These are phyloP conservation scores for Triplophysa yarkandensis DNA, from an alignment of 2,797 vertebrate genomes.

Conservation along the genomic window DNA sequence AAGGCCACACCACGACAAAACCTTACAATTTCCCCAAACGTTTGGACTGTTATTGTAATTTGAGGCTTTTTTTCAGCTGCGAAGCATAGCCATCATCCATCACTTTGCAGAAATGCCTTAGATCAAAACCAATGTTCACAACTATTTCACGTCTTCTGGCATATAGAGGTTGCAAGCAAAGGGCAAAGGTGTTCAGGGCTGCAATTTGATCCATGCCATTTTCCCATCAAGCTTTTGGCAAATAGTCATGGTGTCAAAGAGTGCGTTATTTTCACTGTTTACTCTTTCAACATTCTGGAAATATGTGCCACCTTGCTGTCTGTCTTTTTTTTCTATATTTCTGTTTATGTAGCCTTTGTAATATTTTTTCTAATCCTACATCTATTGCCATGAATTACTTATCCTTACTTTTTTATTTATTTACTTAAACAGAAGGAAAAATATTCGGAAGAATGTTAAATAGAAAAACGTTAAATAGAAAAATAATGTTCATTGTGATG, in stretches of 20 bases:
- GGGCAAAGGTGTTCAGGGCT: conserved; percentile 1
- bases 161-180: conserved; percentile 9
- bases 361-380: too few relatives aligned
- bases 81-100: neutral
- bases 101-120: conserved; percentile 23
- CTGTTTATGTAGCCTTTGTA: too few relatives aligned
- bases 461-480: too few relatives aligned
- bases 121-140: conserved; percentile 12
- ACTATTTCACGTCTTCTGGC: neutral
- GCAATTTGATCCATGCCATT: conserved; percentile 13
- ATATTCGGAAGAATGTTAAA: too few relatives aligned
- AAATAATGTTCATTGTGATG: too few relatives aligned
- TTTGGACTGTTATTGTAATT: conserved; percentile 11
- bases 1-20: neutral
- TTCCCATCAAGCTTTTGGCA: conserved; percentile 14
- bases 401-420: too few relatives aligned
- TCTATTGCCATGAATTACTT: too few relatives aligned
- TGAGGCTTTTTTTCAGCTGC: neutral
- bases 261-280: neutral
- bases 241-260: conserved; percentile 16
- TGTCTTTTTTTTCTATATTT: neutral
- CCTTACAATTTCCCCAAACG: neutral
- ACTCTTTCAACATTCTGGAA: neutral
- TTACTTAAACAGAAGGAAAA: too few relatives aligned
- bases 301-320: neutral